These are phyloP conservation scores for Isichthys henryi DNA, from an alignment of 2,113 vertebrate species.

Conservation along the genomic window DNA sequence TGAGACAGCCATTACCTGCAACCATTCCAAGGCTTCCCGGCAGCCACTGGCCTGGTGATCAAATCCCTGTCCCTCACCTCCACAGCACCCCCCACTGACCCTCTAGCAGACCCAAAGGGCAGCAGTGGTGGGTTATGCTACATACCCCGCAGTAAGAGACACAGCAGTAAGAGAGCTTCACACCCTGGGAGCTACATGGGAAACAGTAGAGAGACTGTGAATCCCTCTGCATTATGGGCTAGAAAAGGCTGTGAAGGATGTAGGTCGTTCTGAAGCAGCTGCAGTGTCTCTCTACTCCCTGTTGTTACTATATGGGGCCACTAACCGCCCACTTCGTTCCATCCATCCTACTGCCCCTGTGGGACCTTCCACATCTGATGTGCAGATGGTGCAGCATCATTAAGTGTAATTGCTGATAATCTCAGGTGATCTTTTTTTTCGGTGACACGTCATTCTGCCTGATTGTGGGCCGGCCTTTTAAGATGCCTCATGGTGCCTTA, in stretches of 20 bases:
- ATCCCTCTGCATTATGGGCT: background rate
- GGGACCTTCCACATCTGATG: slow-evolving; percentile 59
- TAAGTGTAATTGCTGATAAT: slow-evolving; percentile 68
- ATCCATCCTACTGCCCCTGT: slow-evolving; percentile 23
- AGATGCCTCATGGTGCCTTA: slow-evolving; percentile 77
- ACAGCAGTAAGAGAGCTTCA: background rate
- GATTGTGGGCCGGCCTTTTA: slow-evolving; percentile 76
- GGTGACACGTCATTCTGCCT: slow-evolving; percentile 82
- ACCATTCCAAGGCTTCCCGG: slow-evolving; percentile 18
- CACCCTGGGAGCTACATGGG: background rate
- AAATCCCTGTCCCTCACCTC: background rate
- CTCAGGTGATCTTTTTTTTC: slow-evolving; percentile 66
- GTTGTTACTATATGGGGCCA: slow-evolving; percentile 10
- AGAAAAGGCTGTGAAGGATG: background rate
- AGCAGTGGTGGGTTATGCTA: background rate
- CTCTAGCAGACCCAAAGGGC: background rate
- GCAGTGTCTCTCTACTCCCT: background rate
- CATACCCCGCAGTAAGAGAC: background rate
- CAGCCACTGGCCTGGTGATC: background rate
- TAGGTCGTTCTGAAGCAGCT: background rate
- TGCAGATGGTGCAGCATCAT: slow-evolving; percentile 61
- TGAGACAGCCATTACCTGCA: slow-evolving; percentile 37
- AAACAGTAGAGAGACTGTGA: background rate
- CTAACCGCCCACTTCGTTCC: slow-evolving; percentile 21
- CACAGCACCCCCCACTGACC: background rate